Evolutionary conservation across 2,888 invertebrate species (phyloP).

Genomic region (Stenodema calcarata): DNA sequence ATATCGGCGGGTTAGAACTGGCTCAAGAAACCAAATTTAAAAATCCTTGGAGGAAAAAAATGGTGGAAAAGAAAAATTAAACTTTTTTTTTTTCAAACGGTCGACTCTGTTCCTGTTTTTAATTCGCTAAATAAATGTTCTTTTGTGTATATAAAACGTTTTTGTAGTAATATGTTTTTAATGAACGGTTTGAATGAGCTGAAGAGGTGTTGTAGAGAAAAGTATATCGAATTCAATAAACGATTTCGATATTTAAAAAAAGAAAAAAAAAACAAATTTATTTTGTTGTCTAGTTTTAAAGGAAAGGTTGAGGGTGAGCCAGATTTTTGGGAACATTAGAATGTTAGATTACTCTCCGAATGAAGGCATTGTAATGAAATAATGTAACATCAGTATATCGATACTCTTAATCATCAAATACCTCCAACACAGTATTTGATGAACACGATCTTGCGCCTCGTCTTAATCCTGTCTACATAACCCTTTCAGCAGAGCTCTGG

Average conservation of each 20-base stretch:
- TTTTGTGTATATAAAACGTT: slow-evolving; percentile 16
- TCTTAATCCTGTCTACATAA: too few relatives aligned
- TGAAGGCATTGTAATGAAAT: too few relatives aligned
- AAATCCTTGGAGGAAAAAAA: neutral
- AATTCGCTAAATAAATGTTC: slow-evolving; percentile 21
- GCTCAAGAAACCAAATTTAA: neutral
- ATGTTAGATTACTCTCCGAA: too few relatives aligned
- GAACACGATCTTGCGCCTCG: too few relatives aligned
- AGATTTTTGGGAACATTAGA: too few relatives aligned
- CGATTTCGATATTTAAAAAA: neutral
- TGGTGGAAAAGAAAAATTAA: neutral
- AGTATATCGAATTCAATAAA: neutral
- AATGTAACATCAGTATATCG: too few relatives aligned
- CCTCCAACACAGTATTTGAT: too few relatives aligned
- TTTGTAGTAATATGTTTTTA: slow-evolving; percentile 18
- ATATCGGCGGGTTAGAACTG: neutral
- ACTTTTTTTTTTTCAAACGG: neutral
- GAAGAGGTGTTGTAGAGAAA: neutral
- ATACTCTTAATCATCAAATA: too few relatives aligned
- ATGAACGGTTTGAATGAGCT: neutral
- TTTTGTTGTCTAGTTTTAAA: too few relatives aligned
- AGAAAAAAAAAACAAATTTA: neutral
- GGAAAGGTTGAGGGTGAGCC: too few relatives aligned
- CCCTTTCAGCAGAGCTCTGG: too few relatives aligned
- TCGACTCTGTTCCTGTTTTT: slow-evolving; percentile 36